These are phyloP conservation scores for Ceratosolen solmsi DNA, from an alignment of 1,140 invertebrate genomes.

Conservation along the genomic window DNA sequence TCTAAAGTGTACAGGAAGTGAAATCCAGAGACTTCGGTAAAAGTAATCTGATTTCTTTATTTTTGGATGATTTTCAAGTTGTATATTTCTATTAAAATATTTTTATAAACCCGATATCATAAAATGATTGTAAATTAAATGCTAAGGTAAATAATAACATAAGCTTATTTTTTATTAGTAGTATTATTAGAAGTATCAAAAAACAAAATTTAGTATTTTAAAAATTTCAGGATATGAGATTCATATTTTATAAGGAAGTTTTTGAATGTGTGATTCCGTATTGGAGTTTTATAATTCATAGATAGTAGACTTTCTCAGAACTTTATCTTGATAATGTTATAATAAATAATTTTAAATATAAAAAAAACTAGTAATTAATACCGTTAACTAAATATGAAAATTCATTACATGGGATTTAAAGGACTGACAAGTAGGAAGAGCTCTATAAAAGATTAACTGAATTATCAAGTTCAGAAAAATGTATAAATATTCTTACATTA, in stretches of 20 bases:
- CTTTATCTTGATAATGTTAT: too few species aligned
- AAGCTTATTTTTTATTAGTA: too few species aligned
- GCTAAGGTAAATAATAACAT: too few species aligned
- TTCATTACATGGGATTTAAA: conserved; percentile 42
- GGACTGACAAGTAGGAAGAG: neutral
- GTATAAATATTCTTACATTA: conserved; percentile 39
- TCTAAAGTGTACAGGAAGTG: conserved; percentile 22
- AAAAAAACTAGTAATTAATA: neutral
- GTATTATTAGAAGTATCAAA: too few species aligned
- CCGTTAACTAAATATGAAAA: conserved; percentile 41
- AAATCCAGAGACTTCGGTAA: neutral
- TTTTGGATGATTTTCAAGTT: conserved; percentile 26
- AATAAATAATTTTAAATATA: too few species aligned
- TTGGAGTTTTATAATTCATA: too few species aligned
- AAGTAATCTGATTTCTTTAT: conserved; percentile 31
- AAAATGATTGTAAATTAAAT: neutral
- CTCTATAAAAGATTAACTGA: conserved; percentile 39
- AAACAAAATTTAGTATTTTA: too few species aligned
- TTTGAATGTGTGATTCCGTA: too few species aligned
- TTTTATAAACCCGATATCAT: neutral
- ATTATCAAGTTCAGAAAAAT: conserved; percentile 41
- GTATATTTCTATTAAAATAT: conserved; percentile 31
- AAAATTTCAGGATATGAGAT: too few species aligned
- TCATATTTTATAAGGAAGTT: too few species aligned
- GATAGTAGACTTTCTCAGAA: too few species aligned